phyloP scores from a whole-genome alignment of 1,140 invertebrate genomes.

The Macrotrachela quadricornifera region DNA sequence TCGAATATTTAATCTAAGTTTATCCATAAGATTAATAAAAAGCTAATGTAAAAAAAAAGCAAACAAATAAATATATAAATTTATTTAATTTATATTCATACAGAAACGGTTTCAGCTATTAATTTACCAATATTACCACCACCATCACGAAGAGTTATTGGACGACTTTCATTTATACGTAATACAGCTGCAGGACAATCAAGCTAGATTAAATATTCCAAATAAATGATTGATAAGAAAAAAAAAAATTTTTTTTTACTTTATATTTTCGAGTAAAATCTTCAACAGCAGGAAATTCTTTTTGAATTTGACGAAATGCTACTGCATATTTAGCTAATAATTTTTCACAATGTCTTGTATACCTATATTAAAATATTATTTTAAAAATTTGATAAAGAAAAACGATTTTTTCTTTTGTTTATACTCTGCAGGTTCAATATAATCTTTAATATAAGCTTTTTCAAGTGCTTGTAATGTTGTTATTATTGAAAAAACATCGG shows the following conservation, averaged over 20 bases:
- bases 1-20: slow-evolving; percentile 71
- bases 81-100: slow-evolving; percentile 30
- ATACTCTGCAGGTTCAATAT: slow-evolving; percentile 45
- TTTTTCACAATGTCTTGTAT: slow-evolving; percentile 88
- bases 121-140: slow-evolving; percentile 96
- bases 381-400: neutral
- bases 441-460: slow-evolving; percentile 93
- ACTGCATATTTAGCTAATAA: slow-evolving; percentile 86
- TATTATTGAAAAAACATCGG: slow-evolving; percentile 86
- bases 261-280: slow-evolving; percentile 69
- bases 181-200: slow-evolving; percentile 89
- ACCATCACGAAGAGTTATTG: slow-evolving; percentile 94
- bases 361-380: slow-evolving; percentile 50
- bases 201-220: slow-evolving; percentile 34
- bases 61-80: neutral
- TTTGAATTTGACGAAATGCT: slow-evolving; percentile 80
- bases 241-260: slow-evolving; percentile 25
- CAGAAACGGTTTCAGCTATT: slow-evolving; percentile 91
- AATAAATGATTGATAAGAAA: neutral
- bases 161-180: slow-evolving; percentile 84
- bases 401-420: slow-evolving; percentile 10
- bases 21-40: slow-evolving; percentile 96
- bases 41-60: slow-evolving; percentile 34
- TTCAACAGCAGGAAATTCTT: slow-evolving; percentile 71
- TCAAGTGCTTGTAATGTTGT: slow-evolving; percentile 89